Conservation (phyloP, 2,797 vertebrate genomes). For the Tachyglossus aculeatus region DNA sequence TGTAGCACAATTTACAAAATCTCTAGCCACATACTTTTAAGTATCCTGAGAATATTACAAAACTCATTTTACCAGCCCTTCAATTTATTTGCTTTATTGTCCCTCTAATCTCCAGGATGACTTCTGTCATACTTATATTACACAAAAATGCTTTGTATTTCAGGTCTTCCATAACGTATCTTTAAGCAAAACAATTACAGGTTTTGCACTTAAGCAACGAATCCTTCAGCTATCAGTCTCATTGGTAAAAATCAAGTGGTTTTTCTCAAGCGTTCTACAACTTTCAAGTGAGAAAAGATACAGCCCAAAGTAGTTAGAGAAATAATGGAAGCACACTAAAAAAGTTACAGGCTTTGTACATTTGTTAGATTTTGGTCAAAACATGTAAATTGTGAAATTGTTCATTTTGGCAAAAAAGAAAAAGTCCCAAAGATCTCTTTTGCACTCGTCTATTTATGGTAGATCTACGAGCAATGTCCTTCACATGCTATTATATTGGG, state of each 20-base stretch:
- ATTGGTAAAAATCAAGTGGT: constrained; percentile 68
- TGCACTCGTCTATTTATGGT: constrained; percentile 40
- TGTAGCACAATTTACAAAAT: constrained; percentile 79
- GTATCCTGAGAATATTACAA: constrained; percentile 82
- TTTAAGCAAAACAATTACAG: constrained; percentile 71
- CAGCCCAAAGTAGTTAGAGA: constrained; percentile 65
- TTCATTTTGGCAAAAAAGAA: constrained; percentile 74
- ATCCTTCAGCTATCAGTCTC: constrained; percentile 49
- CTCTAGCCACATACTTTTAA: constrained; percentile 74
- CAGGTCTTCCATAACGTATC: constrained; percentile 72
- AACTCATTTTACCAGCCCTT: constrained; percentile 77
- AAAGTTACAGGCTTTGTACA: constrained; percentile 70
- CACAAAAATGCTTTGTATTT: constrained; percentile 58
- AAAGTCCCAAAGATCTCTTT: constrained; percentile 48
- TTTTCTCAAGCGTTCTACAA: constrained; percentile 61
- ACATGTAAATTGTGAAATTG: constrained; percentile 60
- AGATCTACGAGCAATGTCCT: neutral
- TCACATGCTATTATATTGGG: neutral
- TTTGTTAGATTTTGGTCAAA: constrained; percentile 74
- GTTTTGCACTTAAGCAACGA: constrained; percentile 65
- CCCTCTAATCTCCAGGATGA: constrained; percentile 55
- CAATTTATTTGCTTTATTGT: constrained; percentile 75
- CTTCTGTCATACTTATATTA: constrained; percentile 67
- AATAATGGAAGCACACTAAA: constrained; percentile 57
- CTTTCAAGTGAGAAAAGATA: constrained; percentile 61